Conservation (phyloP, 2,113 vertebrate species). For the Clinocottus analis region DNA sequence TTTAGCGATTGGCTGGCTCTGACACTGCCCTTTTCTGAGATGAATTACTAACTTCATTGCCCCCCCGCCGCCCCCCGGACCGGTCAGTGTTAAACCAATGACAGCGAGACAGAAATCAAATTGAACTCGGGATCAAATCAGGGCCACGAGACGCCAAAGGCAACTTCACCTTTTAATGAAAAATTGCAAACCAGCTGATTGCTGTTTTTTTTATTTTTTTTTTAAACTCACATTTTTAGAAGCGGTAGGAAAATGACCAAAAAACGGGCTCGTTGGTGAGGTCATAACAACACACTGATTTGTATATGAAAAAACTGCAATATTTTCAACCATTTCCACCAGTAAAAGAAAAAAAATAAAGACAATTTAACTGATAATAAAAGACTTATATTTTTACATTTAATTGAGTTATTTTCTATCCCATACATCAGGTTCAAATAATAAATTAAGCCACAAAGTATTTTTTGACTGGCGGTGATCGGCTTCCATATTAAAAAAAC, state of each 20-base stretch:
- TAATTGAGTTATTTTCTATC: no score
- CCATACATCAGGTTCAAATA: no score
- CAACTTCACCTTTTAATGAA: conserved; percentile 60
- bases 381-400: no score
- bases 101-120: conserved; percentile 72
- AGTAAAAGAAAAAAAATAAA: no score
- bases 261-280: background rate
- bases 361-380: no score
- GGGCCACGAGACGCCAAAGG: conserved; percentile 61
- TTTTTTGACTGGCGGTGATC: no score
- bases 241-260: background rate
- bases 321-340: background rate
- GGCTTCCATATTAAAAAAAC: background rate
- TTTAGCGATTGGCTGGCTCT: conserved; percentile 61
- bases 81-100: conserved; percentile 69
- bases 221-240: background rate
- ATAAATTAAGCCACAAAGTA: no score
- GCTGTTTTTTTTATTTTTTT: no score
- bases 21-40: conserved; percentile 73
- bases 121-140: conserved; percentile 71
- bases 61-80: conserved; percentile 51
- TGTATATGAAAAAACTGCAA: background rate
- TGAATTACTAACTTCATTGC: conserved; percentile 73
- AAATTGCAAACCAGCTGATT: conserved; percentile 28
- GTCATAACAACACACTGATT: background rate